Percentiles rank a stretch among this genome's conserved stretches.
Conservation (phyloP, 1,140 invertebrate species). For the Ceratoteleas bidentatus region DNA sequence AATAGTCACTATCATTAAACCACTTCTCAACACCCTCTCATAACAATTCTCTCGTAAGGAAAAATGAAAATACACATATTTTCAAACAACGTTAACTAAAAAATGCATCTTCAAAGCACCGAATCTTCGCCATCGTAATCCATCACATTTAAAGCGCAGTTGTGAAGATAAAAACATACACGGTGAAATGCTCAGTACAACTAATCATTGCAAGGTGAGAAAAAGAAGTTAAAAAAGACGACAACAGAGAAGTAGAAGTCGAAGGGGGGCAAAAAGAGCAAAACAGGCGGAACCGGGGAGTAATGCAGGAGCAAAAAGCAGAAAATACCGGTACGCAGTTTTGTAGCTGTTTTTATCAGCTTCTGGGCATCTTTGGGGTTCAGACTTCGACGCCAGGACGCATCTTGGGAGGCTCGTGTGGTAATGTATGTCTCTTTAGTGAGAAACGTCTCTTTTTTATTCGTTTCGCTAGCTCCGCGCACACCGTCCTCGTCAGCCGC, state of each 20-base stretch:
- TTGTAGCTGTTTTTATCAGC: conserved; percentile 82
- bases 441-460: conserved; percentile 62
- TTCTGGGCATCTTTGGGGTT: conserved; percentile 80
- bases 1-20: too few species aligned
- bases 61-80: too few species aligned
- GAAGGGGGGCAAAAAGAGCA: conserved; percentile 46
- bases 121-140: conserved; percentile 8
- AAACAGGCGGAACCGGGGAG: conserved; percentile 17
- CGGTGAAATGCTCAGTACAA: conserved; percentile 36
- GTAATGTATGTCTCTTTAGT: conserved; percentile 81
- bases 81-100: too few species aligned
- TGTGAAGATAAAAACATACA: conserved; percentile 29
- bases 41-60: too few species aligned
- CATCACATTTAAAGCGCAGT: conserved; percentile 21
- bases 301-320: conserved; percentile 79
- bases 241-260: conserved; percentile 34
- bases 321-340: conserved; percentile 82
- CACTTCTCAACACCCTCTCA: too few species aligned
- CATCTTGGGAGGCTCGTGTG: conserved; percentile 81
- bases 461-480: conserved; percentile 25
- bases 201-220: conserved; percentile 62
- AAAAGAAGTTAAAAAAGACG: conserved; percentile 25
- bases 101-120: too few species aligned
- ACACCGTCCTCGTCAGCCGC: conserved; percentile 32
- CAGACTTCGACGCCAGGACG: conserved; percentile 72